Conservation (phyloP, 2,113 vertebrate species). For the Erpornis zantholeuca region DNA sequence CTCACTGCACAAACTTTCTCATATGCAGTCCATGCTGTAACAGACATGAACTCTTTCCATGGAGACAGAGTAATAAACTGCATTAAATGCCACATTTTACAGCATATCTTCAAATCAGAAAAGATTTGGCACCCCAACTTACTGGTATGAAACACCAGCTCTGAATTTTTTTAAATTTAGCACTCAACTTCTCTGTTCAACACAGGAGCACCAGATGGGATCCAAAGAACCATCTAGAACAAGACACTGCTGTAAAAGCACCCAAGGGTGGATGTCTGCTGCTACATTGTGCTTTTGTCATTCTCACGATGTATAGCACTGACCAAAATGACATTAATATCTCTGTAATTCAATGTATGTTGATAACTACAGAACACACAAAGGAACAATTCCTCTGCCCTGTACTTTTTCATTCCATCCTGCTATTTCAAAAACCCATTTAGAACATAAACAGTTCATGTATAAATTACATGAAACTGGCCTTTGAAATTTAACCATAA, state of each 20-base stretch:
- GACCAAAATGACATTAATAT: background rate
- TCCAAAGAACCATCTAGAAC: background rate
- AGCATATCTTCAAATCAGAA: background rate
- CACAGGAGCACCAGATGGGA: background rate
- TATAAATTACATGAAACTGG: background rate
- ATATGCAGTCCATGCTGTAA: background rate
- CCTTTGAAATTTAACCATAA: constrained; percentile 21
- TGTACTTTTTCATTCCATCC: background rate
- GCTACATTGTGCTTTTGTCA: background rate
- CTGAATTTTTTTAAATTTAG: background rate
- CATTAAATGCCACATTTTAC: background rate
- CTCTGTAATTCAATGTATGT: background rate
- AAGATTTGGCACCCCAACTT: background rate
- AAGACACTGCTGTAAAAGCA: background rate
- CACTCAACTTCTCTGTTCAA: background rate
- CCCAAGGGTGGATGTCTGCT: background rate
- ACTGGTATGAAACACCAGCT: background rate
- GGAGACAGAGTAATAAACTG: background rate
- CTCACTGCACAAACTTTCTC: background rate
- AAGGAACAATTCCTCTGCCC: background rate
- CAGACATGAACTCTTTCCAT: background rate
- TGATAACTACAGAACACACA: background rate
- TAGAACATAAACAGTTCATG: background rate
- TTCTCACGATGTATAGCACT: background rate
- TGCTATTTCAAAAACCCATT: background rate